Evolutionary conservation across 2,888 invertebrate genomes (phyloP), one percentile per base, ranked within the genome.

Genomic region (Melolontha melolontha): DNA sequence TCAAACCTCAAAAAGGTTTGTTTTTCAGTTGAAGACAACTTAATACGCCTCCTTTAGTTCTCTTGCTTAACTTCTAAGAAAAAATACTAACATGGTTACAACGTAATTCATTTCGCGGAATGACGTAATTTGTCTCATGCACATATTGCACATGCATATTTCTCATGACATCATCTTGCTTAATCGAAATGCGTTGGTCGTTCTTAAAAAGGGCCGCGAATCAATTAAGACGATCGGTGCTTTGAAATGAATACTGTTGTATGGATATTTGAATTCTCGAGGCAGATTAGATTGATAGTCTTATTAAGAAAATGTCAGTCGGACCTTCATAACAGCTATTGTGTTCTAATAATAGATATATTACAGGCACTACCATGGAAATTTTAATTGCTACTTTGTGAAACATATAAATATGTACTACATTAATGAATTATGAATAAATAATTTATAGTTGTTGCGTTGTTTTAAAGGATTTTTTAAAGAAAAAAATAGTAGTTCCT

Each of bases 111-210:
- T 6, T 34, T 34, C 6, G 10, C 10, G 34, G 8, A 34, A 34
- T 34, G 34, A 34, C 10, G 34, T 6, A 34, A 34, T 34, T 8
- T 34, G 34, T 34, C 34, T 34, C 17, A 57, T 57, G 22, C 17
- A 44, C 54, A 47, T 17, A 17, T 11, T 27, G 22, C 12, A 54
- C 54, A 47, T 17, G 34, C 16, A 49, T 49, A n/a, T 34, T 34
- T 39, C 34, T 34, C 42, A 57, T 62, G 59, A 62, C 59, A 62
- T 59, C 59, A 59, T 62, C 47, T 34, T 34, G 14, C 34, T 62
- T 47, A 62, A 62, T 62, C 47, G 59, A 62, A 62, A 62, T 34
- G 59, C 47, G 59, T 62, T 39, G 59, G 59, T 49, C 29, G 34
- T 47, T 29, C 42, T 12, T 27, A 62, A 62, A 62, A 29, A 12